Conservation (phyloP, 1,140 invertebrate genomes). For the Ceratosolen solmsi region DNA sequence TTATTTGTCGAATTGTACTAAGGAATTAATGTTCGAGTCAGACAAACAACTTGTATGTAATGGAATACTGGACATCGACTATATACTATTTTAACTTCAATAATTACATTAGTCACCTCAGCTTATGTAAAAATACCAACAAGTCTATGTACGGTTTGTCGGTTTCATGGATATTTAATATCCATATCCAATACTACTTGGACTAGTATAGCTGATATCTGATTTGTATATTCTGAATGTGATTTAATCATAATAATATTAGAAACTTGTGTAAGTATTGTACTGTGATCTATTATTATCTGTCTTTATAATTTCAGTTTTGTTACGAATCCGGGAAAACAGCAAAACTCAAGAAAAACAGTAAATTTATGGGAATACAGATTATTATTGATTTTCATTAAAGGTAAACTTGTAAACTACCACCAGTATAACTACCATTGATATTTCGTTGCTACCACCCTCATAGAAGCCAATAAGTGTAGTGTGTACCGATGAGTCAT, state of each 20-base stretch:
- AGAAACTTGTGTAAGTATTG: no score
- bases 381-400: slow-evolving; percentile 19
- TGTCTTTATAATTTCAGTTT: no score
- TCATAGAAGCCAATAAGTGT: not conserved
- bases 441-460: not conserved
- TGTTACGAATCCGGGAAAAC: no score
- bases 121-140: slow-evolving; percentile 27
- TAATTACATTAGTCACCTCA: slow-evolving; percentile 43
- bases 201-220: no score
- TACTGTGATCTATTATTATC: no score
- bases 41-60: slow-evolving; percentile 43
- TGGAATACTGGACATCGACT: slow-evolving; percentile 42
- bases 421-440: not conserved
- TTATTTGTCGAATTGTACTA: not conserved
- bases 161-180: slow-evolving; percentile 49
- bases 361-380: not conserved
- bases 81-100: slow-evolving; percentile 30
- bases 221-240: no score
- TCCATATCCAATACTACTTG: not conserved
- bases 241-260: no score
- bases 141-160: slow-evolving; percentile 40
- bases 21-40: not conserved
- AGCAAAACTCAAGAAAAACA: not conserved
- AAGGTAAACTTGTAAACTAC: not conserved
- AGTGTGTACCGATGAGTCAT: slow-evolving; percentile 6